Evolutionary conservation across 2,113 vertebrate genomes (phyloP).

Genomic region (Petromus typicus): DNA sequence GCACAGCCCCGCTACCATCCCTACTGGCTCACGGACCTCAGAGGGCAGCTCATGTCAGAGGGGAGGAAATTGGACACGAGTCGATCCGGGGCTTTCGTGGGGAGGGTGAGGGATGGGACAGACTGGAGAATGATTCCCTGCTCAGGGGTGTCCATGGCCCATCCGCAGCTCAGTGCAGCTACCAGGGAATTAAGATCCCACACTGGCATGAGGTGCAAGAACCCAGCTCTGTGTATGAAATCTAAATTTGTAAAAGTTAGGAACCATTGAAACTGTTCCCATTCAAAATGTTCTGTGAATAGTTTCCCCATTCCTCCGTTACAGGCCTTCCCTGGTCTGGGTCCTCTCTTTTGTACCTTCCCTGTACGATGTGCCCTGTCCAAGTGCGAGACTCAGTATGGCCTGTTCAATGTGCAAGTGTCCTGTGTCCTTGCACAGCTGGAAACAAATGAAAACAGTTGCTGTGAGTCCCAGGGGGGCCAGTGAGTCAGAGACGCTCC

Average conservation of each 20-base stretch:
- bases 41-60: background rate
- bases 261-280: background rate
- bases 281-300: background rate
- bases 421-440: fast-evolving
- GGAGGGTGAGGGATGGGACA: background rate
- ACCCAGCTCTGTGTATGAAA: background rate
- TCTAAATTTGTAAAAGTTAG: background rate
- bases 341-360: background rate
- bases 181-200: background rate
- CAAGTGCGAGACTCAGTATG: background rate
- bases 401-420: fast-evolving
- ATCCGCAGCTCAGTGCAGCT: background rate
- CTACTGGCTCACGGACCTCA: background rate
- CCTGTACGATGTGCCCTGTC: fast-evolving
- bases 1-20: background rate
- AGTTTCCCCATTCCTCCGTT: background rate
- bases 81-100: no score
- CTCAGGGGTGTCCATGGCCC: fast-evolving
- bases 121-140: background rate
- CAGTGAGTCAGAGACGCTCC: background rate
- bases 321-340: background rate
- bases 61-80: no score
- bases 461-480: background rate
- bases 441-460: background rate
- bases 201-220: background rate